Conservation (phyloP, 2,797 vertebrate genomes). For the Carapus acus region DNA sequence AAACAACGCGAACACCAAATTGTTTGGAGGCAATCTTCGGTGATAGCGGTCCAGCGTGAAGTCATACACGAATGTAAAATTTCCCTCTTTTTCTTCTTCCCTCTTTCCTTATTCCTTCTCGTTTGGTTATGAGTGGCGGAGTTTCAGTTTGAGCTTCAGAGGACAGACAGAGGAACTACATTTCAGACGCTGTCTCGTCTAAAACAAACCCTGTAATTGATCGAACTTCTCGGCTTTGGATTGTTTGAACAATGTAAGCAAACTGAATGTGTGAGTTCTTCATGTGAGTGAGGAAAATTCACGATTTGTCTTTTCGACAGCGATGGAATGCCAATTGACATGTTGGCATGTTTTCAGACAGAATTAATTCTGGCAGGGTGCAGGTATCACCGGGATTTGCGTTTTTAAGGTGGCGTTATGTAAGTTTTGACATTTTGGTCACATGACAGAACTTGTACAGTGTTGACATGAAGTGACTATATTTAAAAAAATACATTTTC, state of each 20-base stretch:
- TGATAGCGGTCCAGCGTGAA: slow-evolving; percentile 17
- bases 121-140: slow-evolving; percentile 5
- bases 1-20: slow-evolving; percentile 31
- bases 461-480: slow-evolving; percentile 36
- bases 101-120: not conserved
- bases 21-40: slow-evolving; percentile 11
- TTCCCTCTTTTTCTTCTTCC: not conserved
- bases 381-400: slow-evolving; percentile 20
- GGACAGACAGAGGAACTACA: slow-evolving; percentile 14
- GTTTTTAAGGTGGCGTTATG: slow-evolving; percentile 32
- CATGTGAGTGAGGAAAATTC: too few relatives aligned
- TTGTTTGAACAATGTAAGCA: slow-evolving; percentile 22
- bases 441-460: slow-evolving; percentile 34
- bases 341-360: slow-evolving; percentile 30
- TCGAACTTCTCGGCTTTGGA: slow-evolving; percentile 11
- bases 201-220: slow-evolving; percentile 3
- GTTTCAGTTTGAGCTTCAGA: slow-evolving; percentile 21
- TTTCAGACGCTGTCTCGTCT: slow-evolving; percentile 11
- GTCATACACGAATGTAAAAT: slow-evolving; percentile 48
- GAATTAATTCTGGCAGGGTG: slow-evolving; percentile 6
- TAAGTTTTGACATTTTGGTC: slow-evolving; percentile 8
- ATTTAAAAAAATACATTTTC: slow-evolving; percentile 8
- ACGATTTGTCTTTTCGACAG: too few relatives aligned
- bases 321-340: slow-evolving; percentile 21
- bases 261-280: slow-evolving; percentile 52